Percentiles rank a stretch among this genome's conserved stretches.
phyloP scores from a whole-genome alignment of 2,888 invertebrate genomes.

The Neuroscelio doddi region DNA sequence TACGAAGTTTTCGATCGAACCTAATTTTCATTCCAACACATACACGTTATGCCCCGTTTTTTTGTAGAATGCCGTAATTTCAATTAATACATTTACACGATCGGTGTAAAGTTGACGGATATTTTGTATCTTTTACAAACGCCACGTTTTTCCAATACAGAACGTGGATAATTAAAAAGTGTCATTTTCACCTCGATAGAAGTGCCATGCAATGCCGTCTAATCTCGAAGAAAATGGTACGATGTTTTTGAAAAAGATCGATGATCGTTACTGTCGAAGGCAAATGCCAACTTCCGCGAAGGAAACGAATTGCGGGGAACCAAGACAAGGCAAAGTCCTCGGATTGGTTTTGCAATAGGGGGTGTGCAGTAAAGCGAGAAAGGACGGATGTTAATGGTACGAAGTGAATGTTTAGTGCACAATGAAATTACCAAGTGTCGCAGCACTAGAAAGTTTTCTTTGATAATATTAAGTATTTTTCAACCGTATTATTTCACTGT shows the following conservation, averaged over 20 bases:
- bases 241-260: not conserved
- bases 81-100: too few species aligned
- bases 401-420: conserved; percentile 30
- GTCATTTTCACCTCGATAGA: conserved; percentile 1
- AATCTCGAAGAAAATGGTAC: conserved; percentile 12
- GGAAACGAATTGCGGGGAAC: conserved; percentile 2
- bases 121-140: not conserved
- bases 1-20: too few species aligned
- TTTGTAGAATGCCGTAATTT: too few species aligned
- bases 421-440: too few species aligned
- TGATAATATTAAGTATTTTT: too few species aligned
- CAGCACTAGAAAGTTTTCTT: too few species aligned
- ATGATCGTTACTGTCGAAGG: conserved; percentile 4
- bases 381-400: conserved; percentile 36
- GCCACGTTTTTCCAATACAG: too few species aligned
- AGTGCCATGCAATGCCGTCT: not conserved
- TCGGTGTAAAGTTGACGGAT: too few species aligned
- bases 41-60: too few species aligned
- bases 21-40: too few species aligned
- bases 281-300: conserved; percentile 4
- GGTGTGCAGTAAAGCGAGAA: conserved; percentile 2
- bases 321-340: not conserved
- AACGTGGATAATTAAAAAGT: conserved; percentile 5
- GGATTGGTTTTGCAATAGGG: not conserved
- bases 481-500: too few species aligned